These are phyloP conservation scores for Phycodurus eques DNA, from an alignment of 2,113 vertebrate genomes.

Conservation along the genomic window DNA sequence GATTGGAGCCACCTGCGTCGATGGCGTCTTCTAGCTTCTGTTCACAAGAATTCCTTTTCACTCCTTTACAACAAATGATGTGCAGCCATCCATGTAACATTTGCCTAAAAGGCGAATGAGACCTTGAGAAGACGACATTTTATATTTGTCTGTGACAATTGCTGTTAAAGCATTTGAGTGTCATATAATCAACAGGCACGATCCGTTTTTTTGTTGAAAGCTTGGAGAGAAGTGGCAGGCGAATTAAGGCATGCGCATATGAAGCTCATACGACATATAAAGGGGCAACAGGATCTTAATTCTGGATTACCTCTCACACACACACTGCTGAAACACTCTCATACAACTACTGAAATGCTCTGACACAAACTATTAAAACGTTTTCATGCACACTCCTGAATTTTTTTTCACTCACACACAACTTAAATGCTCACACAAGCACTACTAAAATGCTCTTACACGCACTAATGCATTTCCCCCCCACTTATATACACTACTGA, in stretches of 20 bases:
- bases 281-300: no score
- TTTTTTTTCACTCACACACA: no score
- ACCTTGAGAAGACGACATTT: not conserved
- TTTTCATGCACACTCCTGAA: no score
- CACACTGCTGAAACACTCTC: no score
- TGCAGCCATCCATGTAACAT: not conserved
- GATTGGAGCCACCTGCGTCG: conserved; percentile 13
- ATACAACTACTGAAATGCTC: no score
- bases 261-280: not conserved
- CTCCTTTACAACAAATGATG: not conserved
- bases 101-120: not conserved
- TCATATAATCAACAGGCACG: conserved; percentile 6
- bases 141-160: not conserved
- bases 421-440: no score
- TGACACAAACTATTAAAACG: no score
- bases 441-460: no score
- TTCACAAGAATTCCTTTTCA: no score
- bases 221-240: conserved; percentile 1
- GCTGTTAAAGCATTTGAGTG: not conserved
- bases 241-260: conserved; percentile 1
- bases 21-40: not conserved
- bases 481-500: no score
- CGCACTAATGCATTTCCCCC: no score
- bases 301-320: no score
- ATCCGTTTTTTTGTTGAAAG: conserved; percentile 19